Evolutionary conservation across 2,797 vertebrate species (phyloP).

Genomic region (Lindbergichthys nudifrons): DNA sequence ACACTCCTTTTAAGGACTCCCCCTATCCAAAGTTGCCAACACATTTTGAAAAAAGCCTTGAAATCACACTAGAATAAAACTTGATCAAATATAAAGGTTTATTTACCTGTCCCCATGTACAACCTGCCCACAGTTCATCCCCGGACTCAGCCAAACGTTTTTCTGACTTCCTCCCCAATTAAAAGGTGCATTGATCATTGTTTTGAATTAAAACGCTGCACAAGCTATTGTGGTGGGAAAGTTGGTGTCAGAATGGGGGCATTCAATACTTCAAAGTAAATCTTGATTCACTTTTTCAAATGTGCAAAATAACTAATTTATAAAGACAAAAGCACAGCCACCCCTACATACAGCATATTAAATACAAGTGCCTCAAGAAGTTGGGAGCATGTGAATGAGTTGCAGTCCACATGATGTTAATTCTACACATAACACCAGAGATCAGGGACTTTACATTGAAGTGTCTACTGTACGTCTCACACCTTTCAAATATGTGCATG

Average conservation of each 20-base stretch:
- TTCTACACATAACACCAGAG: slow-evolving; percentile 42
- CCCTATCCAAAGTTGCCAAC: slow-evolving; percentile 66
- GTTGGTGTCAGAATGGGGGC: slow-evolving; percentile 17
- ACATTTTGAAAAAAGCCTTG: slow-evolving; percentile 17
- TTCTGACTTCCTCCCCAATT: too few relatives aligned
- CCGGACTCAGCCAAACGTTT: slow-evolving; percentile 6
- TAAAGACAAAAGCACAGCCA: slow-evolving; percentile 65
- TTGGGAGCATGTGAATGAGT: slow-evolving; percentile 73
- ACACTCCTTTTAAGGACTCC: slow-evolving; percentile 22
- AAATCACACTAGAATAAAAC: slow-evolving; percentile 30
- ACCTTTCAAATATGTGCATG: slow-evolving; percentile 47
- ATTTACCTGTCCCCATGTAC: slow-evolving; percentile 35
- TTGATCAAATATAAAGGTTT: slow-evolving; percentile 13
- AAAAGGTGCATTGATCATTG: background rate
- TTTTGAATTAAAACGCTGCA: slow-evolving; percentile 23
- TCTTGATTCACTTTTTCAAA: background rate
- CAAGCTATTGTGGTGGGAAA: slow-evolving; percentile 18
- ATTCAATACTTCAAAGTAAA: slow-evolving; percentile 22
- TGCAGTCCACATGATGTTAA: slow-evolving; percentile 38
- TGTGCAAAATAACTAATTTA: slow-evolving; percentile 30
- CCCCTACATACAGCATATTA: slow-evolving; percentile 39
- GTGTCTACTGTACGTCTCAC: slow-evolving; percentile 46
- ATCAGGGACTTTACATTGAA: slow-evolving; percentile 62
- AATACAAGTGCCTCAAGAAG: slow-evolving; percentile 77
- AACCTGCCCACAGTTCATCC: slow-evolving; percentile 6